Evolutionary conservation across 2,113 vertebrate species (phyloP).

Genomic region (Ranitomeya imitator): DNA sequence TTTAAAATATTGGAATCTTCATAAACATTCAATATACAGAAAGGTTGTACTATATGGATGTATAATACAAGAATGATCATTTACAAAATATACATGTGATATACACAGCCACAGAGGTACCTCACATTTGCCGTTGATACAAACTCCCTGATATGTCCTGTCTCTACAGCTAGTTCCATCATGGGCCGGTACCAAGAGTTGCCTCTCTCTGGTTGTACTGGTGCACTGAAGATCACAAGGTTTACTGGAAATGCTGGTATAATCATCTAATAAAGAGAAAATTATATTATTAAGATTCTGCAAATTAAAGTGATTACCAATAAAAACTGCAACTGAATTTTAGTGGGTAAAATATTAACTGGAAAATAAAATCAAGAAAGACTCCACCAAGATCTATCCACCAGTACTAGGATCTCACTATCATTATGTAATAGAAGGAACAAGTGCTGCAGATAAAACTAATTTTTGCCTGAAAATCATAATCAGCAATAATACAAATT

Average conservation of each 20-base stretch:
- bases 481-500: too few relatives aligned
- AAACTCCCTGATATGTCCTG: constrained; percentile 81
- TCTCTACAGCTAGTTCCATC: constrained; percentile 87
- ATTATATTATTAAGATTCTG: background rate
- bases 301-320: too few relatives aligned
- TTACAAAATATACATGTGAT: background rate
- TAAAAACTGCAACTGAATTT: too few relatives aligned
- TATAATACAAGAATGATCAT: background rate
- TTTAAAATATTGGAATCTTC: too few relatives aligned
- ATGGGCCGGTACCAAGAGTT: constrained; percentile 83
- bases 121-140: constrained; percentile 87
- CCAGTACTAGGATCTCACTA: too few relatives aligned
- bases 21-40: too few relatives aligned
- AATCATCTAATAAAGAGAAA: constrained; percentile 76
- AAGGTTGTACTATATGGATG: background rate
- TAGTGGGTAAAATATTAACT: too few relatives aligned
- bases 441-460: too few relatives aligned
- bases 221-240: constrained; percentile 90
- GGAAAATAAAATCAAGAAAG: too few relatives aligned
- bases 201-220: constrained; percentile 81
- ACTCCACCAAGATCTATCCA: too few relatives aligned
- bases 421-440: too few relatives aligned
- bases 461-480: too few relatives aligned
- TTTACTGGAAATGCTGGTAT: constrained; percentile 91
- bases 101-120: constrained; percentile 64